Base-by-base conservation (phyloP, 2,888 invertebrate species). In the Noctua comes region DNA sequence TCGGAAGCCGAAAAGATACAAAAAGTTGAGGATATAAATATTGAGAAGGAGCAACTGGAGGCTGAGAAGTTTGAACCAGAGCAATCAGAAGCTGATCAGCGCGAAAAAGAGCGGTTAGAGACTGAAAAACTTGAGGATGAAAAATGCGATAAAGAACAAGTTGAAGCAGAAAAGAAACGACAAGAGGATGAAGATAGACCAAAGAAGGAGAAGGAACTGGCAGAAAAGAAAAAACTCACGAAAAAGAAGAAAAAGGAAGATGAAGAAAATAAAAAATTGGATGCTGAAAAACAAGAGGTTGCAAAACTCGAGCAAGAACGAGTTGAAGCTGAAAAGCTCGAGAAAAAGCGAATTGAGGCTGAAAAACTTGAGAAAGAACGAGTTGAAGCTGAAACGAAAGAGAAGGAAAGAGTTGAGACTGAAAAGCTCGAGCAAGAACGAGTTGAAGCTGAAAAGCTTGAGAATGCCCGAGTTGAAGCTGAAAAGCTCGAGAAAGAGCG, bases 21-120 rank as follows among this genome's bases (percentile, higher is more conserved):
- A 21, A 79, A 82, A n/a, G 76, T 77, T 70, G 81, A 75, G 57
- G 73, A 68, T 5, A 71, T 90, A 71, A 84, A 89, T 68, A 82
- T 68, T 16, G 40, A 69, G 0, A 51, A 69, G 1, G 11, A 68
- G 5, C 48, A 1, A 6, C 16, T 86, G 27, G 84, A 85, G 46
- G 54, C 68, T 51, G 84, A 89, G 75, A 78, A 82, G 11, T 10
- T 10, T 1, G 16, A 77, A 80, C 65, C 46, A 68, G 5, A 78
- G 76, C 65, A 73, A 73, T 73, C 10, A 6, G 79, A 76, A 51
- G 77, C 66, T 1, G 73, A 90, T 70, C 85, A 90, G 68, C 82
- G 65, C 0, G 31, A 57, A 13, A 57, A 27, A 24, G 57, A 46
- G 40, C 40, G 0, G 6, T 1, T 27, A 16, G 18, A 66, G 3